A percentile compares a stretch with the other conserved stretches of the same genome.
These are phyloP conservation scores for Vombatus ursinus DNA, from an alignment of 2,113 vertebrate species.

Conservation along the genomic window DNA sequence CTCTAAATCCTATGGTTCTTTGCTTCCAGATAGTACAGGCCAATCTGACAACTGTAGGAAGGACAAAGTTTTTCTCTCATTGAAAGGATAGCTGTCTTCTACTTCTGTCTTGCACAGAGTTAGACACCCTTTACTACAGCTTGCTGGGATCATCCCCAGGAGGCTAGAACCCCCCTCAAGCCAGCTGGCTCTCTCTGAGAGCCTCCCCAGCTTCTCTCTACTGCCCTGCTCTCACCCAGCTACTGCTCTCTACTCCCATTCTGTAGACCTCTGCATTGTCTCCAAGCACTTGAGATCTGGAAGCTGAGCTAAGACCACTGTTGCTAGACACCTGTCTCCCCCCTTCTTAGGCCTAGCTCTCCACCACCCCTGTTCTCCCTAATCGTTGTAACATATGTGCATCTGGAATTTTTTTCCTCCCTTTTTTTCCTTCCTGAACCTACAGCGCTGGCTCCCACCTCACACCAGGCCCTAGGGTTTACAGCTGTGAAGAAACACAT, in stretches of 20 bases:
- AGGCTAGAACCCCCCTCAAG: background rate
- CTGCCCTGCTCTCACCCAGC: background rate
- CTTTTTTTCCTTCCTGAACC: constrained; percentile 17
- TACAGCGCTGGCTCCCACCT: constrained; percentile 61
- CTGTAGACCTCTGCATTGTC: background rate
- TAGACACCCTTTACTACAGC: constrained; percentile 2
- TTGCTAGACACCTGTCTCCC: constrained; percentile 78
- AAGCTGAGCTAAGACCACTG: constrained; percentile 25
- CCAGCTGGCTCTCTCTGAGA: background rate
- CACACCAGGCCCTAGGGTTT: constrained; percentile 50
- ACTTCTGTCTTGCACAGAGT: constrained; percentile 57
- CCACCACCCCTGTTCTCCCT: constrained; percentile 61
- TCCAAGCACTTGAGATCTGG: background rate
- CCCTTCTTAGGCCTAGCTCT: constrained; percentile 5
- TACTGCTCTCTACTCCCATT: background rate
- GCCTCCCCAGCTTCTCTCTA: background rate
- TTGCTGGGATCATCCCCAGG: constrained; percentile 61
- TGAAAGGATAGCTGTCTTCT: background rate
- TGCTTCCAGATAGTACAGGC: background rate
- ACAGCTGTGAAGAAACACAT: constrained; percentile 70
- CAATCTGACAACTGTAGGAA: background rate
- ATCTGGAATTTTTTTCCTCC: background rate
- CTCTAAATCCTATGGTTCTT: background rate
- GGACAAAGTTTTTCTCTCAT: background rate
- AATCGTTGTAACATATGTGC: constrained; percentile 74